Evolutionary conservation across 2,113 vertebrate genomes (phyloP), one percentile per base, ranked within the genome.

Genomic region (Lutjanus erythropterus): DNA sequence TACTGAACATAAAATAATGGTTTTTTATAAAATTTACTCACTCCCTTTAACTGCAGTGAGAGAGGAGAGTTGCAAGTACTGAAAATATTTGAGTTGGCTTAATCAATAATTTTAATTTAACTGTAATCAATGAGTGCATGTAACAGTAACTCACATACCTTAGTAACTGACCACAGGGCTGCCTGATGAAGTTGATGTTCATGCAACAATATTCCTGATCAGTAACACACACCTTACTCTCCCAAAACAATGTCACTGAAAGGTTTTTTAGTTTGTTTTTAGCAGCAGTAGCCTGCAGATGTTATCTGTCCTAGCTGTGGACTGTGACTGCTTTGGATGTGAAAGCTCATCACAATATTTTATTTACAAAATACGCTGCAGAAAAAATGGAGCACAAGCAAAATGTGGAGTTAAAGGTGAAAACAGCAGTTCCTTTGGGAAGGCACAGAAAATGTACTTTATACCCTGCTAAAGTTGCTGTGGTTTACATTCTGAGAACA

Each of bases 401-500:
- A 58, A 46, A 65, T n/a, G 21, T 56, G 12, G 15, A 31, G 14
- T 23, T 23, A 31, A 46, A 42, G 1, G 25, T 59, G 14, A 50
- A 65, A 81, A 49, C 33, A 71, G 25, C n/a, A 37, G 19, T 29
- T 59, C 33, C 5, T 68, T 44, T 44, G 25, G 42, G 27, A 52
- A 66, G 12, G 39, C 23, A 52, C 9, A 55, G 19, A 64, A 19
- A 21, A 39, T 39, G 49, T 31, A 37, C 23, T 68, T 58, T 53
- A 37, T 33, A 61, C 25, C 44, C 56, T 19, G 29, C 68, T 47
- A 50, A 75, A 78, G 39, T 50, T 61, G 37, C 29, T 55, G 31
- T 60, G 47, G 71, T 81, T 89, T 77, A 78, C 21, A 84, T 66
- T 66, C n/a, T 60, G 41, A 65, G 33, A 62, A 42, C 15, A 19